Base-by-base conservation (phyloP, 2,113 vertebrate genomes). In the Nibea albiflora region DNA sequence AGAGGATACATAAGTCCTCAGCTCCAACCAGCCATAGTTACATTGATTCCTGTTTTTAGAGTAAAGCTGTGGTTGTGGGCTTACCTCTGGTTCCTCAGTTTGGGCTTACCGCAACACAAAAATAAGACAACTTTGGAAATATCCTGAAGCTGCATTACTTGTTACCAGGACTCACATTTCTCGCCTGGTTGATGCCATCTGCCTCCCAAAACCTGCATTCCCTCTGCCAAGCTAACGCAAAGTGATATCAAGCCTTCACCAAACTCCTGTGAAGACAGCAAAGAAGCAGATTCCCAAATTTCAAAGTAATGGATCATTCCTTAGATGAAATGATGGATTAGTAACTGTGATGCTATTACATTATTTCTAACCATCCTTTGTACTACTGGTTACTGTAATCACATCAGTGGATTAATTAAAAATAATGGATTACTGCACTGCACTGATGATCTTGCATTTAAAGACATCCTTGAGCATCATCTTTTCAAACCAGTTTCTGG, bases 401-500 rank as follows among this genome's bases (percentile, higher is more conserved):
- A 19, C 35, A 39, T 39, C 35, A 39, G 8, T 9, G 35, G 7
- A 39, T 39, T 39, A 39, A 39, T 39, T 39, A 39, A 39, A 39
- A 39, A 39, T 39, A 39, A 35, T 52, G 11, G 26, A 35, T 68
- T 20, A 22, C 20, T 39, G 46, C 26, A 49, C 19, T 2, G 20
- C 31, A n/a, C 66, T 39, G 35, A n/a, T 1, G 35, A n/a, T 42
- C 11, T 20, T 31, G 31, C 44, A 42, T 66, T 61, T 64, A 24
- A 57, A 60, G 35, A 52, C 19, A 17, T 75, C 66, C 60, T 60
- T 49, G 31, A 71, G 44, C 35, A 11, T 26, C 50, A 63, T 50
- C 64, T 12, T 60, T 31, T 54, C 50, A 53, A 70, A 20, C 14
- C 26, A 19, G 24, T n/a, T 14, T 53, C 62, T 19, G 3, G 5